Evolutionary conservation across 53 echinoderm and acorn worm genomes (phyloP).

Genomic region (Zoroaster sp.): DNA sequence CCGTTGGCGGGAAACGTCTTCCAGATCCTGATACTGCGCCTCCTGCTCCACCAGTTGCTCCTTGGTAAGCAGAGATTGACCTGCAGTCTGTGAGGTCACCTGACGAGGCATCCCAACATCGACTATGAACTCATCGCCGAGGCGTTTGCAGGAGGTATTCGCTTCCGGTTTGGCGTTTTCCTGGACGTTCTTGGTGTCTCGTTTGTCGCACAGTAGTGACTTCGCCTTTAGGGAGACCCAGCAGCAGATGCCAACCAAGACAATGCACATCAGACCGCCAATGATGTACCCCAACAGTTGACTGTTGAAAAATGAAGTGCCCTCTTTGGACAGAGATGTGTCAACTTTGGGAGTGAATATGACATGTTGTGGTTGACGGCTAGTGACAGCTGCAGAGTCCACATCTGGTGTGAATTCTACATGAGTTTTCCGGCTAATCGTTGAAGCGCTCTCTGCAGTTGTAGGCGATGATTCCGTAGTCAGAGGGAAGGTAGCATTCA

Average conservation of each 20-base stretch:
- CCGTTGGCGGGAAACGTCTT: conserved; percentile 23
- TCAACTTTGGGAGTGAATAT: not conserved
- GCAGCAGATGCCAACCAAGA: conserved; percentile 6
- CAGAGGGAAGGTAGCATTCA: not conserved
- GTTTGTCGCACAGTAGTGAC: not conserved
- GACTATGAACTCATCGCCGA: not conserved
- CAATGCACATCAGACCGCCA: conserved; percentile 16
- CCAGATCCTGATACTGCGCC: conserved; percentile 30
- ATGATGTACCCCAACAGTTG: conserved; percentile 9
- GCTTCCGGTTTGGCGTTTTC: not conserved
- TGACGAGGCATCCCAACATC: not conserved
- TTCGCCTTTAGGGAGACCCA: conserved; percentile 17
- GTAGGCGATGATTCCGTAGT: not conserved
- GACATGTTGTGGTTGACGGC: not conserved
- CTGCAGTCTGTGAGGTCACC: not conserved
- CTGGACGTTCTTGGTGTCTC: not conserved
- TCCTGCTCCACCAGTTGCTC: conserved; percentile 17
- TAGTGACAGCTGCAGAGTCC: not conserved
- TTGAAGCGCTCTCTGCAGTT: too few species aligned
- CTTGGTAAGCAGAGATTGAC: not conserved
- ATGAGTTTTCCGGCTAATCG: too few species aligned
- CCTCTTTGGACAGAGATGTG: not conserved
- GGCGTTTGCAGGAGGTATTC: not conserved
- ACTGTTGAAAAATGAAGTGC: not conserved
- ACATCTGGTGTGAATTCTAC: too few species aligned